Conservation (phyloP, 2,888 invertebrate genomes). For the Eledone cirrhosa region DNA sequence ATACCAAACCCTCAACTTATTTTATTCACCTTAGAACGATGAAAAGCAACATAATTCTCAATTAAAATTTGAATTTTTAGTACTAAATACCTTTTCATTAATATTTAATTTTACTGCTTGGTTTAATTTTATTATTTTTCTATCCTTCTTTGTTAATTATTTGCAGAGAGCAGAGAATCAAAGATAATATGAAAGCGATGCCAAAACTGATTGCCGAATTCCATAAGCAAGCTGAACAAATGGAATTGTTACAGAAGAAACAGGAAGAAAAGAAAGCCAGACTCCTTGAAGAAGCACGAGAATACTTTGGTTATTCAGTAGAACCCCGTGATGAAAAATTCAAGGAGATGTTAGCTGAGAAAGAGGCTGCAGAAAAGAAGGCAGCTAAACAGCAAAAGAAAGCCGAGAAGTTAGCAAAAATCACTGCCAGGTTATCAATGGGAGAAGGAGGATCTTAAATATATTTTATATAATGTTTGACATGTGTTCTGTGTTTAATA, state of each 20-base stretch:
- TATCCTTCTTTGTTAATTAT: neutral
- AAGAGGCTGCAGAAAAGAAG: conserved; percentile 38
- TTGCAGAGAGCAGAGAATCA: conserved; percentile 36
- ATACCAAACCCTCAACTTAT: too few species aligned
- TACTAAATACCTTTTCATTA: too few species aligned
- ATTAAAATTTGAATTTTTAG: too few species aligned
- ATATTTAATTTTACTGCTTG: neutral
- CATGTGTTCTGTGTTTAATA: too few species aligned
- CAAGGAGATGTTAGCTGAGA: conserved; percentile 43
- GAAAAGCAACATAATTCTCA: too few species aligned
- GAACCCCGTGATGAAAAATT: conserved; percentile 45
- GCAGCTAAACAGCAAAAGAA: conserved; percentile 42
- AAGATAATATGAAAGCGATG: conserved; percentile 42
- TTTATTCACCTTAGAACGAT: too few species aligned
- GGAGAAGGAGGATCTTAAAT: too few species aligned
- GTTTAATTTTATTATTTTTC: neutral
- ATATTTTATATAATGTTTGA: too few species aligned
- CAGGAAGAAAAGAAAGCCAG: conserved; percentile 40
- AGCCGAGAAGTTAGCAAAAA: conserved; percentile 34
- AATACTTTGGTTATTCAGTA: conserved; percentile 43
- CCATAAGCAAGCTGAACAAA: conserved; percentile 32
- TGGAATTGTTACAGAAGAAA: conserved; percentile 32
- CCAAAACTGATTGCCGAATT: conserved; percentile 39
- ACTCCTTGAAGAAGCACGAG: conserved; percentile 43
- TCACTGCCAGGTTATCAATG: neutral